phyloP scores from a whole-genome alignment of 1,140 invertebrate species.

The Ceratina japonica region DNA sequence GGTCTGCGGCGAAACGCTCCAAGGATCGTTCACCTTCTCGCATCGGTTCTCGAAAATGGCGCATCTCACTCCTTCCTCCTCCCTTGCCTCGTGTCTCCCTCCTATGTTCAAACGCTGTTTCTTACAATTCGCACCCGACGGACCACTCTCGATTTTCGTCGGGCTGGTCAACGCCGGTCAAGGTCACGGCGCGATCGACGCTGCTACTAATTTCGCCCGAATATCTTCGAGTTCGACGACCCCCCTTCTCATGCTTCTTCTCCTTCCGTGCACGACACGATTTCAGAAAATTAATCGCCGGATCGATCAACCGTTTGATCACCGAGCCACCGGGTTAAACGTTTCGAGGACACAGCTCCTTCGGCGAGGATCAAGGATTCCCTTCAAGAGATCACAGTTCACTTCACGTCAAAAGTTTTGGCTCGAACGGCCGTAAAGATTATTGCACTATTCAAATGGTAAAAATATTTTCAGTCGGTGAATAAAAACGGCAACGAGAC shows the following conservation, averaged over 20 bases:
- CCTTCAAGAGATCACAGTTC: background rate
- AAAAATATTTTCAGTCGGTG: no score
- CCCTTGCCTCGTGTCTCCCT: constrained; percentile 22
- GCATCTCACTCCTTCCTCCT: constrained; percentile 52
- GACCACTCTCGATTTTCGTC: constrained; percentile 56
- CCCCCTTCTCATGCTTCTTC: constrained; percentile 6
- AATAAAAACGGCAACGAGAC: background rate
- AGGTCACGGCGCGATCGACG: constrained; percentile 48
- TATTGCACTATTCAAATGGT: background rate
- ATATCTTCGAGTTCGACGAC: constrained; percentile 56
- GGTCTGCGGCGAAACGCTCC: constrained; percentile 64
- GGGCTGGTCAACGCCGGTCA: constrained; percentile 53
- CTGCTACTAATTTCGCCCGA: constrained; percentile 54
- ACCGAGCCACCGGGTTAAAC: background rate
- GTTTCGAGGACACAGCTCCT: background rate
- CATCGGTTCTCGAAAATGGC: constrained; percentile 64
- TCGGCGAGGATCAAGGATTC: background rate
- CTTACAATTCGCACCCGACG: constrained; percentile 9
- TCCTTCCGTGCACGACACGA: background rate
- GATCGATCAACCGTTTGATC: constrained; percentile 21
- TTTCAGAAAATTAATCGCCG: constrained; percentile 26
- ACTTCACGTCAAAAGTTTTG: background rate
- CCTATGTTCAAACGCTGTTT: background rate
- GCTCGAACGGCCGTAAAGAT: background rate
- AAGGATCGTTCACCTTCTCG: constrained; percentile 65